Evolutionary conservation across 2,888 invertebrate species (phyloP), one percentile per base, ranked within the genome.

Genomic region (Sarcophaga carnaria): DNA sequence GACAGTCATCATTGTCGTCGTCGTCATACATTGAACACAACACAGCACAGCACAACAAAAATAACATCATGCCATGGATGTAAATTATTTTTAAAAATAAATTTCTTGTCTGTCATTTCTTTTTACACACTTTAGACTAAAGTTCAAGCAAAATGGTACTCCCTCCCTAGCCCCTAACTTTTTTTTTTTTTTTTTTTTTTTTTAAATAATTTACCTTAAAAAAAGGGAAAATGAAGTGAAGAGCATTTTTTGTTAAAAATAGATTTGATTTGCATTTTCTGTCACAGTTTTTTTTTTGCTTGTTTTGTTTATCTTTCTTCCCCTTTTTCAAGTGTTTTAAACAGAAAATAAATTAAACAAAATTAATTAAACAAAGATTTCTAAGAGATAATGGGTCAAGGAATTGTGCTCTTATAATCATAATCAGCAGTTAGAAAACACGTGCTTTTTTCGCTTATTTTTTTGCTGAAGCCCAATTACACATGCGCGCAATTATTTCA

Each of bases 71-170:
- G 79, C 78, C 83, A 76, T 74, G 78, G 79, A 79, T 84, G 81
- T 81, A 84, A 81, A 87, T 82, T 76, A 82, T 81, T 87, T 86
- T 75, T 84, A 82, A 74, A 71, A 78, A 87, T 79, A 54, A 12
- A 54, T 54, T 14, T 54, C 0, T 14, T 54, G 12, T 49, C 14
- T 49, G 49, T 49, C 11, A 49, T 12, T 49, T 49, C 3, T 49
- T 49, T 49, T 49, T 49, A 49, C 49, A 87, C 87, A 69, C 79
- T 84, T 84, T 59, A 87, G 87, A 81, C 67, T 87, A 84, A 87
- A 87, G 87, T 87, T 87, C 87, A 83, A 17, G 10, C 14, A 54
- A 54, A 54, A 54, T 14, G 17, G 5, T 14, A 54, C 54, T 54
- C 17, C 54, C 17, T 54, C 17, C 12, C 54, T 17, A 54, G 12